Conservation (phyloP, 2,797 vertebrate genomes). For the Arremon brunneinucha region DNA sequence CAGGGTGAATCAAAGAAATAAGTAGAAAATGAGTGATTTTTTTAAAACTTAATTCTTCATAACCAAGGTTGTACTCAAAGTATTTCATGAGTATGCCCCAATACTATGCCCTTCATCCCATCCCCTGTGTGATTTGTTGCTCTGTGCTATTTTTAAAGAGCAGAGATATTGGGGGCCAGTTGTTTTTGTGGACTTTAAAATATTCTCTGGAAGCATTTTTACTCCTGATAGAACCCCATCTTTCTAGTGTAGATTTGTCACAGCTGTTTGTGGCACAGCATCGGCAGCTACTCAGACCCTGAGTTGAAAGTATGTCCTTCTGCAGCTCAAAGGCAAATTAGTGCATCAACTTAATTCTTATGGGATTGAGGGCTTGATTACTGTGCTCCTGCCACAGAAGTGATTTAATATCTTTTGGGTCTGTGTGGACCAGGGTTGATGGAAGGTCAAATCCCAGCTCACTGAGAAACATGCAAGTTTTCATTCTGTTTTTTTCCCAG, state of each 20-base stretch:
- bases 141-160: background rate
- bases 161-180: background rate
- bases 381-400: background rate
- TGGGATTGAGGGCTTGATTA: conserved; percentile 19
- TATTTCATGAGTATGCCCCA: conserved; percentile 25
- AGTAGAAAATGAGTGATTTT: conserved; percentile 3
- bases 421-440: conserved; percentile 20
- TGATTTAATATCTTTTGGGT: conserved; percentile 45
- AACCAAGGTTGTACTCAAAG: background rate
- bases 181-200: background rate
- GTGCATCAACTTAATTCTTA: background rate
- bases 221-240: background rate
- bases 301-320: background rate
- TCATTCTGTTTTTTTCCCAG: background rate
- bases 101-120: background rate
- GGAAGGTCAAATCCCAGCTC: conserved; percentile 22
- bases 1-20: conserved; percentile 56
- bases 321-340: conserved; percentile 18
- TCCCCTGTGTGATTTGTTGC: background rate
- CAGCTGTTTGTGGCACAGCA: conserved; percentile 26
- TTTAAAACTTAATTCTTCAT: conserved; percentile 48
- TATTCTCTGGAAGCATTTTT: background rate
- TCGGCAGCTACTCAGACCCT: background rate
- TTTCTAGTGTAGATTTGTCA: background rate
- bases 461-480: background rate